phyloP scores from a whole-genome alignment of 2,888 invertebrate genomes.

The Pecten maximus region DNA sequence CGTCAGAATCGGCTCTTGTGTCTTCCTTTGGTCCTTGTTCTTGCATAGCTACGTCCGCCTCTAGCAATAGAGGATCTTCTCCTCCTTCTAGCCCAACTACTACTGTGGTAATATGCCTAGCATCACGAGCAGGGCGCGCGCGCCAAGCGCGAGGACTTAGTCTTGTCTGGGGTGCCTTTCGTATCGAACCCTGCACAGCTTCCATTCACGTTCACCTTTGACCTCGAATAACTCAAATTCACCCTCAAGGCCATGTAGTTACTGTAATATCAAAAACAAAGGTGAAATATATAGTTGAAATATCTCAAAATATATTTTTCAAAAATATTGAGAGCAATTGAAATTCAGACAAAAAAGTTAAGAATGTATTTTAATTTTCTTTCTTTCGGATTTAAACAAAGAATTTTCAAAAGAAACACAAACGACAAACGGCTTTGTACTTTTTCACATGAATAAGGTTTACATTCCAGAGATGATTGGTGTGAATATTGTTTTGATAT shows the following conservation, averaged over 20 bases:
- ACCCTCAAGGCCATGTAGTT: constrained; percentile 6
- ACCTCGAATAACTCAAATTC: constrained; percentile 33
- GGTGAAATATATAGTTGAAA: not conserved
- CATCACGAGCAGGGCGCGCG: constrained; percentile 23
- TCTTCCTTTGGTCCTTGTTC: not conserved
- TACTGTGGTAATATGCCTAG: constrained; percentile 26
- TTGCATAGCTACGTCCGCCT: not conserved
- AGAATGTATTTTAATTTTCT: not conserved
- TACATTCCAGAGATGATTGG: too few species aligned
- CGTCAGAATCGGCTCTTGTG: not conserved
- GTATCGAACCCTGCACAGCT: constrained; percentile 35
- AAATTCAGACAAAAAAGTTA: not conserved
- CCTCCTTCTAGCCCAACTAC: not conserved
- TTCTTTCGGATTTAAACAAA: not conserved
- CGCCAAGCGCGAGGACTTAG: constrained; percentile 19
- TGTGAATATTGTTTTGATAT: too few species aligned
- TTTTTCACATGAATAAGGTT: too few species aligned
- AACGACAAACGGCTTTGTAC: not conserved
- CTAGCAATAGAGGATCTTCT: constrained; percentile 19
- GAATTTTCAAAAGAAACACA: not conserved
- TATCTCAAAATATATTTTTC: not conserved
- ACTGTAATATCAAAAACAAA: not conserved
- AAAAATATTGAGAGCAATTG: not conserved
- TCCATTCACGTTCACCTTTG: constrained; percentile 22
- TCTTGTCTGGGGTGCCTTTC: constrained; percentile 33